These are phyloP conservation scores for Clostera curtula DNA, from an alignment of 2,888 invertebrate species.

Conservation along the genomic window DNA sequence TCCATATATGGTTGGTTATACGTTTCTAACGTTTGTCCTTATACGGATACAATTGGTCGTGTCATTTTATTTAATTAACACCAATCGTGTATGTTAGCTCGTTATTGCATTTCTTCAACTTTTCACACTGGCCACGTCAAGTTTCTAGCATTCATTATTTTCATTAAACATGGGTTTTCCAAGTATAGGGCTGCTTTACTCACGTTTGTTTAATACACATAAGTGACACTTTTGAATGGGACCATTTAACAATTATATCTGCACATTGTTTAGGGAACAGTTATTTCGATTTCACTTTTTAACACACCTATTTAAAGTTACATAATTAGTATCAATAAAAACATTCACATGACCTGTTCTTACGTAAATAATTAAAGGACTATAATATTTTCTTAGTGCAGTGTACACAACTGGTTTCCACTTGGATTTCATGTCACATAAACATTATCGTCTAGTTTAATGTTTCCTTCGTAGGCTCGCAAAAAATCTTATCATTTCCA, in stretches of 20 bases:
- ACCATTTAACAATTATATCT: too few relatives aligned
- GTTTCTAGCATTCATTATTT: conserved; percentile 49
- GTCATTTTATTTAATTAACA: conserved; percentile 30
- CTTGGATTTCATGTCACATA: conserved; percentile 27
- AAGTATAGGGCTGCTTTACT: conserved; percentile 35
- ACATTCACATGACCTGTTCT: too few relatives aligned
- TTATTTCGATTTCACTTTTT: too few relatives aligned
- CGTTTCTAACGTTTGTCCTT: conserved; percentile 3
- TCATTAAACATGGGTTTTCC: conserved; percentile 54
- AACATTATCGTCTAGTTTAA: conserved; percentile 34
- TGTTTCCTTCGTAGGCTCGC: conserved; percentile 26
- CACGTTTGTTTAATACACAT: conserved; percentile 31
- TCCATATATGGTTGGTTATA: background rate
- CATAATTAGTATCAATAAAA: too few relatives aligned
- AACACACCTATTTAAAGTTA: too few relatives aligned
- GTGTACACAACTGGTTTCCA: conserved; percentile 32
- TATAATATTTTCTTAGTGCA: conserved; percentile 35
- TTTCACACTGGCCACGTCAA: conserved; percentile 35
- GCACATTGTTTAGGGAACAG: too few relatives aligned
- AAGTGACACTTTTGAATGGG: conserved; percentile 32
- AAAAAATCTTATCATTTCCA: conserved; percentile 43
- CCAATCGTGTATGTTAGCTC: conserved; percentile 30
- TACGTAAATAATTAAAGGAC: conserved; percentile 24
- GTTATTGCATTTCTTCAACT: conserved; percentile 30
- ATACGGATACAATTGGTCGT: conserved; percentile 24